Conservation (phyloP, 2,888 invertebrate species). For the Protodeltote pygarga region DNA sequence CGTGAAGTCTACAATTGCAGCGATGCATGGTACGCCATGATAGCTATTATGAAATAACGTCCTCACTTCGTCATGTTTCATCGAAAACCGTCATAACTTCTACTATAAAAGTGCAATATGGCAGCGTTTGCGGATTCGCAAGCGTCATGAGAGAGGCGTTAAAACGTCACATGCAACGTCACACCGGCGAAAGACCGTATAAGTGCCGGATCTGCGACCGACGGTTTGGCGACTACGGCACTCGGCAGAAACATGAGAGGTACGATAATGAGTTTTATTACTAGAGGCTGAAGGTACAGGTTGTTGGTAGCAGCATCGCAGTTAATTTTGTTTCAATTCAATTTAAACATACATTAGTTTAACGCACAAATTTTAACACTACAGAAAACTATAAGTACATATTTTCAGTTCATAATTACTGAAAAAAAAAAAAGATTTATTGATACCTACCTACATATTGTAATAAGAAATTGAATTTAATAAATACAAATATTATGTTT, state of each 20-base stretch:
- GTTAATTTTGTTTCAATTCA: no score
- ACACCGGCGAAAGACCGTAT: constrained; percentile 77
- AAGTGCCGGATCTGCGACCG: constrained; percentile 78
- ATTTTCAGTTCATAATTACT: no score
- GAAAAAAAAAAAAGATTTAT: no score
- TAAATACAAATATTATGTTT: no score
- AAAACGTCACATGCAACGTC: constrained; percentile 77
- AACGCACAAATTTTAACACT: no score
- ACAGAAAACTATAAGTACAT: no score
- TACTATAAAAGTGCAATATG: constrained; percentile 2
- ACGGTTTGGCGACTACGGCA: constrained; percentile 75
- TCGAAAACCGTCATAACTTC: background rate
- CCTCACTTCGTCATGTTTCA: constrained; percentile 1
- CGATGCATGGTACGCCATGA: no score
- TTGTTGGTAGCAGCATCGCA: no score
- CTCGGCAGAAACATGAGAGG: constrained; percentile 80
- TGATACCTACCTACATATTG: no score
- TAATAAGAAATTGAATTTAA: no score
- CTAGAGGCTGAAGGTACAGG: background rate
- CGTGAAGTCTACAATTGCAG: no score
- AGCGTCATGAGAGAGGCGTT: constrained; percentile 74
- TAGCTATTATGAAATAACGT: background rate
- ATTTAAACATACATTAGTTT: no score
- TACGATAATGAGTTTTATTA: constrained; percentile 21
- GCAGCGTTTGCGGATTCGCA: constrained; percentile 73